Evolutionary conservation across 2,888 invertebrate species (phyloP).

Genomic region (Hypena proboscidalis): DNA sequence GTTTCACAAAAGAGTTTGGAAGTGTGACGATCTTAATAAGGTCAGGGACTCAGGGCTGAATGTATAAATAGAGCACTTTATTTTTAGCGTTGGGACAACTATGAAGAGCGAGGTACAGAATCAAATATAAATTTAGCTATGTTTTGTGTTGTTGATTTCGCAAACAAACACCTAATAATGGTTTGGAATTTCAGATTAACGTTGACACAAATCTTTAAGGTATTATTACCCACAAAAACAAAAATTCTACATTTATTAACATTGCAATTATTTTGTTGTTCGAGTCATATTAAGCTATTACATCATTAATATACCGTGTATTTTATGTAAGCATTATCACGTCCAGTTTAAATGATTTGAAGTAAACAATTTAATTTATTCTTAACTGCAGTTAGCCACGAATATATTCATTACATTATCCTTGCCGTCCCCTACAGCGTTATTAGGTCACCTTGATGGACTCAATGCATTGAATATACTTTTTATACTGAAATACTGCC

Average conservation of each 20-base stretch:
- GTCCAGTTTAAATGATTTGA: not conserved
- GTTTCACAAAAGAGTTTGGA: conserved; percentile 23
- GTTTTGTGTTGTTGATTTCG: no score
- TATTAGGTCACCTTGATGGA: conserved; percentile 42
- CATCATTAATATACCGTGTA: not conserved
- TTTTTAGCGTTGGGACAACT: not conserved
- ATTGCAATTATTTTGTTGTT: not conserved
- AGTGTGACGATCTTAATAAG: conserved; percentile 11
- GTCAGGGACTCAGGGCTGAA: conserved; percentile 16
- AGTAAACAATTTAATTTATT: conserved; percentile 26
- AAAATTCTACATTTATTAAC: no score
- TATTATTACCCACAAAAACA: no score
- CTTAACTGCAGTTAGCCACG: conserved; percentile 19
- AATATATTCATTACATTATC: conserved; percentile 26
- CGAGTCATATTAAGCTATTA: not conserved
- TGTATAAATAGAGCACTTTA: conserved; percentile 1
- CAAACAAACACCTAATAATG: no score
- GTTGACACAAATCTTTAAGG: no score
- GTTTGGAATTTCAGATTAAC: no score
- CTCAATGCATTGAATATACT: conserved; percentile 11
- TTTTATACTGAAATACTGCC: no score
- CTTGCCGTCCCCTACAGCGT: conserved; percentile 22
- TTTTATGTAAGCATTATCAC: not conserved
- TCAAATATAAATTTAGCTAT: no score
- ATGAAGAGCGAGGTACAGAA: no score